These are phyloP conservation scores for Pseudomyrmex sp. DNA, from an alignment of 1,140 invertebrate species.

Conservation along the genomic window DNA sequence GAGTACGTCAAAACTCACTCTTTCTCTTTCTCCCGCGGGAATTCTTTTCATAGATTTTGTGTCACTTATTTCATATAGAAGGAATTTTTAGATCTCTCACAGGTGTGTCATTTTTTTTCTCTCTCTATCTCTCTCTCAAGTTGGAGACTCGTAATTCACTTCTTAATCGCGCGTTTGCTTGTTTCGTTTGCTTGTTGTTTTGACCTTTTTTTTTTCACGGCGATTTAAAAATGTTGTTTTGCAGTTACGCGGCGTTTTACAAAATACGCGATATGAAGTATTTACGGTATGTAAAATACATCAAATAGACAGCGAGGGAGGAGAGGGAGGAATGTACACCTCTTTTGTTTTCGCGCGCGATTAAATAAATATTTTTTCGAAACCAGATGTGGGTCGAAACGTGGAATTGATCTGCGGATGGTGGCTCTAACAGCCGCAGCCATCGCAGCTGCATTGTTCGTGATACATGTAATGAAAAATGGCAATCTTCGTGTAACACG, in stretches of 20 bases:
- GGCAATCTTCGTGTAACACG: slow-evolving; percentile 14
- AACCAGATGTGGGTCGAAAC: not conserved
- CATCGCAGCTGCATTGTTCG: not conserved
- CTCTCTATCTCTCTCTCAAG: not conserved
- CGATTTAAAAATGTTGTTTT: too few relatives aligned
- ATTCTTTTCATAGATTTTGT: not conserved
- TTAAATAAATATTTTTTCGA: not conserved
- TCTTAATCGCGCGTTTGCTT: not conserved
- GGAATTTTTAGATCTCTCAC: too few relatives aligned
- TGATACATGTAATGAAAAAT: slow-evolving; percentile 39
- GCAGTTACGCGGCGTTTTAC: too few relatives aligned
- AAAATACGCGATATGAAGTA: too few relatives aligned
- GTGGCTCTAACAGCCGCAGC: not conserved
- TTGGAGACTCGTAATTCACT: not conserved
- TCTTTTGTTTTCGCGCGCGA: not conserved
- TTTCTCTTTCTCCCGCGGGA: not conserved
- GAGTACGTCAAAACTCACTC: not conserved
- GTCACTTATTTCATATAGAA: not conserved
- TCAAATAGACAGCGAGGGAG: too few relatives aligned
- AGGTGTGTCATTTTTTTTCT: not conserved
- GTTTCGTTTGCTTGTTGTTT: too few relatives aligned
- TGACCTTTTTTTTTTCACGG: too few relatives aligned
- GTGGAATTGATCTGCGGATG: not conserved
- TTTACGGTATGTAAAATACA: too few relatives aligned
- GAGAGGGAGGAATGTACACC: not conserved